Conservation (phyloP, 2,888 invertebrate species). For the Caenorhabditis uteleia region DNA sequence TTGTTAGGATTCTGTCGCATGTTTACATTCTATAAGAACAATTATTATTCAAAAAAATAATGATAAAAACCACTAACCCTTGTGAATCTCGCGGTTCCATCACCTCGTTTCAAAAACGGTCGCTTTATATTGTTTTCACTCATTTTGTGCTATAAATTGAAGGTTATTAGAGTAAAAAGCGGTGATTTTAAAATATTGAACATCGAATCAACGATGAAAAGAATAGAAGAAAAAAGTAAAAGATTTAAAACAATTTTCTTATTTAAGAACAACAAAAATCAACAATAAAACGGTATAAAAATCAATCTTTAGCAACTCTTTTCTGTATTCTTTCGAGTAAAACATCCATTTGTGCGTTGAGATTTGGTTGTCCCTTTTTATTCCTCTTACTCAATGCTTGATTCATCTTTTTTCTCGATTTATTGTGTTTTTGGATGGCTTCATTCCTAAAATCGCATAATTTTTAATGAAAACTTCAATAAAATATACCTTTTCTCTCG, state of each 20-base stretch:
- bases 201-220: background rate
- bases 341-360: conserved; percentile 59
- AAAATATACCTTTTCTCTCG: conserved; percentile 16
- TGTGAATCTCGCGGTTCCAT: conserved; percentile 28
- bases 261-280: background rate
- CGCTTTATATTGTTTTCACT: background rate
- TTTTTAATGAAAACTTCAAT: background rate
- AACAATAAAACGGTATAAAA: conserved; percentile 3
- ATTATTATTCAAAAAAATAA: background rate
- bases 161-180: too few species aligned
- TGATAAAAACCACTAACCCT: conserved; percentile 2
- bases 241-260: background rate
- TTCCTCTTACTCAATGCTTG: conserved; percentile 54
- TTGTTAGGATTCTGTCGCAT: background rate
- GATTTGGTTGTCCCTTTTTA: conserved; percentile 61
- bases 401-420: conserved; percentile 55
- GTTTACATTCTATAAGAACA: background rate
- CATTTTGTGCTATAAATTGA: background rate
- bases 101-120: conserved; percentile 21
- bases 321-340: conserved; percentile 57
- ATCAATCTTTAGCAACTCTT: conserved; percentile 23
- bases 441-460: conserved; percentile 16
- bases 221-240: background rate
- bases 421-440: conserved; percentile 42
- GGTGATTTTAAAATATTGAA: too few species aligned